Conservation (phyloP, 2,797 vertebrate species). For the Coregonus sp. region DNA sequence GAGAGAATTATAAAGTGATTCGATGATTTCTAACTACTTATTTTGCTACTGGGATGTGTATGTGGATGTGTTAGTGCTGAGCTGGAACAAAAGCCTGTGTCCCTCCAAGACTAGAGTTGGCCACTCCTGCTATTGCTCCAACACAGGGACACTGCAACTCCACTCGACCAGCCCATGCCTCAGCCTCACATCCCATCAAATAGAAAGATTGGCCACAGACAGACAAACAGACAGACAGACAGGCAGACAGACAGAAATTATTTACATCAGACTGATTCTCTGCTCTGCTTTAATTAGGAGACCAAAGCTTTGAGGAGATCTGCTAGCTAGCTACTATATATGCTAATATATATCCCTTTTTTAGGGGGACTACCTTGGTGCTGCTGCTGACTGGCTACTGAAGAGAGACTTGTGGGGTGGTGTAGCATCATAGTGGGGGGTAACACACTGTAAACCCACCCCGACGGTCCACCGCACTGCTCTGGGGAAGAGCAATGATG, state of each 20-base stretch:
- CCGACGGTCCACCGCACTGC: slow-evolving; percentile 59
- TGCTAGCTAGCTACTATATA: background rate
- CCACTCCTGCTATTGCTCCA: background rate
- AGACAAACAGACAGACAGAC: background rate
- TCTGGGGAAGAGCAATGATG: slow-evolving; percentile 80
- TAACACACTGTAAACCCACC: slow-evolving; percentile 26
- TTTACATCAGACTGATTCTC: slow-evolving; percentile 30
- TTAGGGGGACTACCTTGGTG: slow-evolving; percentile 4
- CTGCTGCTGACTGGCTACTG: slow-evolving; percentile 10
- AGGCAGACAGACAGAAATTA: slow-evolving; percentile 26
- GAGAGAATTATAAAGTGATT: no score
- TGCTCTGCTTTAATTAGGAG: slow-evolving; percentile 28
- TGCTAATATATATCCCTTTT: no score
- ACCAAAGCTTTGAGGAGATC: background rate
- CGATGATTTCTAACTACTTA: no score
- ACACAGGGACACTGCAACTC: background rate
- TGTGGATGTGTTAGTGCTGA: no score
- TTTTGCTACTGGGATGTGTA: no score
- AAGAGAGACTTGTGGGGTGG: background rate
- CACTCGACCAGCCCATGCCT: background rate
- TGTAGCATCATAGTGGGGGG: slow-evolving; percentile 43
- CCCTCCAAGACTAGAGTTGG: background rate
- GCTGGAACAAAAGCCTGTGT: no score
- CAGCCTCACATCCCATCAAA: background rate
- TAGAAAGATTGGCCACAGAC: background rate